A percentile compares a stretch with the other conserved stretches of the same genome.
Conservation (phyloP, 2,888 invertebrate genomes). For the Leptinotarsa haldemani region DNA sequence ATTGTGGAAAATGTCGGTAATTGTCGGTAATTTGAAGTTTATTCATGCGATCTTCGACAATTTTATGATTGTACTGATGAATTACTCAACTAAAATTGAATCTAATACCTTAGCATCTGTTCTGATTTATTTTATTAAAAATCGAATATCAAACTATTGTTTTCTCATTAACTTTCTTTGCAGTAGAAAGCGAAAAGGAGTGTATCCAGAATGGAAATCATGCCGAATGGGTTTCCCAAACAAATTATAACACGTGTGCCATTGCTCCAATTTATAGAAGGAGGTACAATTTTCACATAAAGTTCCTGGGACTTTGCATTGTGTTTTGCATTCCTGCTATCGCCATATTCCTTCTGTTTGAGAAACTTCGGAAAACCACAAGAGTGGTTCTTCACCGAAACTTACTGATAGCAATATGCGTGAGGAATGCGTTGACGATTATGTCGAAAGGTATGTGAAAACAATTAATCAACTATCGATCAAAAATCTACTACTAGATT, state of each 20-base stretch:
- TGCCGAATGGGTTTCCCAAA: constrained; percentile 69
- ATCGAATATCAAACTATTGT: not conserved
- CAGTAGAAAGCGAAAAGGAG: constrained; percentile 71
- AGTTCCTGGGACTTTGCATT: constrained; percentile 68
- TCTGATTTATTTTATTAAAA: no score
- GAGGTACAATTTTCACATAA: constrained; percentile 70
- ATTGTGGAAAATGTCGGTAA: no score
- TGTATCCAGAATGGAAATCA: constrained; percentile 68
- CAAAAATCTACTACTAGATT: no score
- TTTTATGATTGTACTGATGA: no score
- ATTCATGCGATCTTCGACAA: no score
- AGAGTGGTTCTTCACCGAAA: constrained; percentile 71
- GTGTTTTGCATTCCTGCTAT: constrained; percentile 71
- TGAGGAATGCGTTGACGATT: constrained; percentile 71
- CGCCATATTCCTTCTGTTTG: constrained; percentile 70
- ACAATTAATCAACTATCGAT: no score
- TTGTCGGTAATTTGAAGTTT: no score
- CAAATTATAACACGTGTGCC: constrained; percentile 72
- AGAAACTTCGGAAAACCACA: constrained; percentile 67
- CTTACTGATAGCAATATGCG: constrained; percentile 70
- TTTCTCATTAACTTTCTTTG: constrained; percentile 40
- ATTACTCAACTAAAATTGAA: no score
- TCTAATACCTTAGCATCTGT: no score
- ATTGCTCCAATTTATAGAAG: constrained; percentile 68
- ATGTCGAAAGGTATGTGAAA: constrained; percentile 63